Base-by-base conservation (phyloP, 2,797 vertebrate genomes). In the Antrozous pallidus region DNA sequence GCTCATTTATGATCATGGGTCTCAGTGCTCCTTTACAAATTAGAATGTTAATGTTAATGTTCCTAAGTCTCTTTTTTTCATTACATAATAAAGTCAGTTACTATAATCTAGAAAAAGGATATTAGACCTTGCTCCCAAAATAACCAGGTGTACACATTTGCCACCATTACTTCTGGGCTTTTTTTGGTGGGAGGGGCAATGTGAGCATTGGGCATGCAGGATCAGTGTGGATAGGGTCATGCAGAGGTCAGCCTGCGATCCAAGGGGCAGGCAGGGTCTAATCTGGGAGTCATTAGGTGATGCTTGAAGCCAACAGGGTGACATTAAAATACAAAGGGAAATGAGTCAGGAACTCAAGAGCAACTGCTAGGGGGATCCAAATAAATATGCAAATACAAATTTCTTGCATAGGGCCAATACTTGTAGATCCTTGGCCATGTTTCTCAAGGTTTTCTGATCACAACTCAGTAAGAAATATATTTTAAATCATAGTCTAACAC, bases 11-110 rank as follows among this genome's bases (percentile, higher is more conserved):
- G 33, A 65, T 61, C 26, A 31, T 58, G 36, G 17, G 33, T 54
- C 61, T 88, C 88, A 94, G 71, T 69, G 28, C 5, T 85, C 91
- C 33, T 93, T 61, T 33, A 49, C 75, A 78, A 94, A 77, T 90
- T 90, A 77, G 75, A 92, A 54, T 94, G 93, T 95, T 91, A 74
- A 83, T 94, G 86, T 91, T 96, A 38, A 95, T 96, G 58, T 96
- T 93, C 42, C 71, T 82, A n/a, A 45, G 18, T 83, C 58, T 88
- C 71, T 47, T 47, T 77, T 47, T 22, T 49, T 9, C 28, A 26
- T 89, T 96, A 81, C 51, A 47, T 83, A 95, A 95, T 87, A 88
- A 88, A 91, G 42, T 54, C 17, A 45, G 58, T 73, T 81, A 56
- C 42, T 65, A 73, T 69, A 82, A 78, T 31, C 47, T 28, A 28